These are phyloP conservation scores for Propithecus deckenii DNA, from an alignment of 2,797 vertebrate species.

Conservation along the genomic window DNA sequence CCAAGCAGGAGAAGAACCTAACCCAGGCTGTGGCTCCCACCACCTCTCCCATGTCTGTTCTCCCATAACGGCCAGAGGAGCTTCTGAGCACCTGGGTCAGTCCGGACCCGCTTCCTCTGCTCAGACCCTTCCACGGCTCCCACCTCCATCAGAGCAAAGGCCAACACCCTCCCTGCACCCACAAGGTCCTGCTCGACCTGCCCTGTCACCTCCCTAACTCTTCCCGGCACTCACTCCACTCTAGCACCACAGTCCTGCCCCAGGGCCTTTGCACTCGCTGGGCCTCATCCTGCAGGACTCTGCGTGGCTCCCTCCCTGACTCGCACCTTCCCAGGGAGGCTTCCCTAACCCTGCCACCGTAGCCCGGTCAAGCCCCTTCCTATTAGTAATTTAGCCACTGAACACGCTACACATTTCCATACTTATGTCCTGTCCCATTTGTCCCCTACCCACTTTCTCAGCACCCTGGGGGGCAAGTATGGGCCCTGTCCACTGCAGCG, in stretches of 20 bases:
- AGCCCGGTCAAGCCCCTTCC: background rate
- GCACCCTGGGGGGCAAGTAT: background rate
- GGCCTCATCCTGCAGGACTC: background rate
- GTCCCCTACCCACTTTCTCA: background rate
- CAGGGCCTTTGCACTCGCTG: background rate
- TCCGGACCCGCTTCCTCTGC: accelerated
- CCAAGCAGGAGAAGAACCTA: background rate
- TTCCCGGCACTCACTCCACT: background rate
- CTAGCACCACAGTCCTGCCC: background rate
- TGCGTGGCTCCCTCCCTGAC: background rate
- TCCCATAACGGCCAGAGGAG: background rate
- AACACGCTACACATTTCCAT: background rate
- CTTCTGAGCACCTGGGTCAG: background rate
- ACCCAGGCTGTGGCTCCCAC: background rate
- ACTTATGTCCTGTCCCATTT: background rate
- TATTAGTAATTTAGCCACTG: too few relatives aligned
- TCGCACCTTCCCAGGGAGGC: background rate
- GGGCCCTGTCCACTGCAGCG: accelerated
- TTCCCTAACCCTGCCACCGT: background rate
- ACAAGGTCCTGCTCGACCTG: background rate
- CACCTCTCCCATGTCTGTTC: background rate
- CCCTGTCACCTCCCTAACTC: background rate
- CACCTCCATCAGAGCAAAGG: background rate
- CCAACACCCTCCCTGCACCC: background rate
- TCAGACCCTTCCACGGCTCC: background rate